These are phyloP conservation scores for Calyptommatus sinebrachiatus DNA, from an alignment of 2,113 vertebrate species.

Conservation along the genomic window DNA sequence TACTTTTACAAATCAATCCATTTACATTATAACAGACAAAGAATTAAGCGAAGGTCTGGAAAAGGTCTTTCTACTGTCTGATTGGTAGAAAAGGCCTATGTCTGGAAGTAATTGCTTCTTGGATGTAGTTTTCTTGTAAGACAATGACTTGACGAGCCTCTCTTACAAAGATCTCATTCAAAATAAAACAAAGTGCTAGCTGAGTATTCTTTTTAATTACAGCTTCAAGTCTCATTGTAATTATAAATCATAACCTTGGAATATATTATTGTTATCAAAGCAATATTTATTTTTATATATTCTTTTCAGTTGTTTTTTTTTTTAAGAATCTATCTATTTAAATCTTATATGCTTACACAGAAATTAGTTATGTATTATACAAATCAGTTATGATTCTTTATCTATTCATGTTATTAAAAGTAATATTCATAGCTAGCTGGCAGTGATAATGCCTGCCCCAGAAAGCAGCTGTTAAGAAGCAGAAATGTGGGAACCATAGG, in stretches of 20 bases:
- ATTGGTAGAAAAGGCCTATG: conserved; percentile 48
- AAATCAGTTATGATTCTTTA: not conserved
- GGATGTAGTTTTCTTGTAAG: conserved; percentile 51
- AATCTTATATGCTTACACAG: not conserved
- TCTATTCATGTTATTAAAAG: not conserved
- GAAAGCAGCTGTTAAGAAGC: no score
- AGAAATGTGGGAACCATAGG: no score
- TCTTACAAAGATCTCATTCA: conserved; percentile 26
- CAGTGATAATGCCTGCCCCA: no score
- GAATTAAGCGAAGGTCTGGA: conserved; percentile 52
- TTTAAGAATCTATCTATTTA: not conserved
- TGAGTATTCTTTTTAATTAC: conserved; percentile 5
- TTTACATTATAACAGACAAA: conserved; percentile 51
- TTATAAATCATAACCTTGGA: not conserved
- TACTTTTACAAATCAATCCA: conserved; percentile 55
- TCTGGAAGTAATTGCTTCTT: conserved; percentile 52
- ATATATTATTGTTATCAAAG: conserved; percentile 3
- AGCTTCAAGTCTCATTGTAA: not conserved
- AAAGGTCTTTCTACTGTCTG: conserved; percentile 42
- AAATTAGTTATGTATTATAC: not conserved
- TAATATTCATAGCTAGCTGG: no score
- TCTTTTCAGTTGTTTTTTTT: not conserved
- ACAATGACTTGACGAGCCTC: conserved; percentile 35
- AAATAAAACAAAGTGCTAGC: conserved; percentile 25
- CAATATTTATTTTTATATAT: not conserved